A percentile compares a stretch with the other conserved stretches of the same genome.
These are phyloP conservation scores for Rhogogaster chlorosoma DNA, from an alignment of 2,888 invertebrate genomes.

Conservation along the genomic window DNA sequence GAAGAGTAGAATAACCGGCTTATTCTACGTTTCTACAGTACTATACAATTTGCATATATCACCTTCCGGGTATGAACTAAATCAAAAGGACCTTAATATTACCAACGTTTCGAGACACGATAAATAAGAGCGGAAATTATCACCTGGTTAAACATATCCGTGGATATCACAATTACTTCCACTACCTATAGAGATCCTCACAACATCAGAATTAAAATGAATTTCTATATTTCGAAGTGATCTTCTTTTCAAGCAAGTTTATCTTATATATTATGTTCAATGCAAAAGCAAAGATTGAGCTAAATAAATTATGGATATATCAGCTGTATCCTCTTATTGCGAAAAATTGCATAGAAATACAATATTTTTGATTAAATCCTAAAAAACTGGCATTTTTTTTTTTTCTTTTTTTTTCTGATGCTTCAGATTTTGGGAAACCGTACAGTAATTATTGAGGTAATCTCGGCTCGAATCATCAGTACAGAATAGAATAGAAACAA, in stretches of 20 bases:
- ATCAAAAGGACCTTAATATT: not conserved
- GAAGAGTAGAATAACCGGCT: slow-evolving; percentile 24
- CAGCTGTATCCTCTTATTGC: no score
- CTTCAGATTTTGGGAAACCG: no score
- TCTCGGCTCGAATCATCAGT: no score
- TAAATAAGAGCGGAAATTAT: not conserved
- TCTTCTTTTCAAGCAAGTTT: not conserved
- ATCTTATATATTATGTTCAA: no score
- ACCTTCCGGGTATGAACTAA: not conserved
- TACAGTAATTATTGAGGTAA: no score
- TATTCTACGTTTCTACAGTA: slow-evolving; percentile 16
- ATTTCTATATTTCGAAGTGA: not conserved
- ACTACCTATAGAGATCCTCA: not conserved
- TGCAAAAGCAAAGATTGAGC: no score
- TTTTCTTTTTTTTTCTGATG: no score
- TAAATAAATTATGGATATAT: no score
- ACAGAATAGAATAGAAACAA: no score
- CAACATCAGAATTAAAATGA: not conserved
- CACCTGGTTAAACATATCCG: not conserved
- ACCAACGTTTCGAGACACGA: not conserved
- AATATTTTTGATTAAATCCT: no score
- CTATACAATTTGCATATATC: slow-evolving; percentile 26
- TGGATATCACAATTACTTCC: not conserved
- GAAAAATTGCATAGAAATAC: no score
- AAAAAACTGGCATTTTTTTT: no score